Conservation (phyloP, 2,113 vertebrate genomes). For the Argyrosomus japonicus region DNA sequence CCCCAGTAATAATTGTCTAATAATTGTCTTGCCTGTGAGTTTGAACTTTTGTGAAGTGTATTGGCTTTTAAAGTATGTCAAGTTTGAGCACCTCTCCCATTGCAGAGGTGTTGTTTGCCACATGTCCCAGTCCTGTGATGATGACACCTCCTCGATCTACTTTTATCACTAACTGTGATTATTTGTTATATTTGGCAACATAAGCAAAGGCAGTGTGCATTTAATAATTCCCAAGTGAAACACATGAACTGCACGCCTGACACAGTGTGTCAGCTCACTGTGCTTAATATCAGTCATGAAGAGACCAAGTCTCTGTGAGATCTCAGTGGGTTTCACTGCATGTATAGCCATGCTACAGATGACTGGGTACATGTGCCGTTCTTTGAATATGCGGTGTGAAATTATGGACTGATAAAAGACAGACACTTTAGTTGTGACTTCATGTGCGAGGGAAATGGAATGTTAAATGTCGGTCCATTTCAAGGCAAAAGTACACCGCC, state of each 20-base stretch:
- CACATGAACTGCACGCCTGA: not conserved
- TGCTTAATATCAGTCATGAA: slow-evolving; percentile 14
- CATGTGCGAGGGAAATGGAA: not conserved
- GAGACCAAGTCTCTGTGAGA: not conserved
- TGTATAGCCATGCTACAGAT: slow-evolving; percentile 5
- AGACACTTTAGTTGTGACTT: not conserved
- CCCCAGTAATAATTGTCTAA: too few relatives aligned
- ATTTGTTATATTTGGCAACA: not conserved
- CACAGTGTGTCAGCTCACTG: not conserved
- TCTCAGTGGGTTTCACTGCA: not conserved
- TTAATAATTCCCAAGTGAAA: not conserved
- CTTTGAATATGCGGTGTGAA: slow-evolving; percentile 14
- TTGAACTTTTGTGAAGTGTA: too few relatives aligned
- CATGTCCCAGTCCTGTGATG: not conserved
- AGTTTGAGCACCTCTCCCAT: not conserved
- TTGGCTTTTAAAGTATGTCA: too few relatives aligned
- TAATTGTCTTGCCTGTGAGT: too few relatives aligned
- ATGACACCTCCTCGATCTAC: slow-evolving; percentile 22
- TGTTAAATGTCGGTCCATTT: not conserved
- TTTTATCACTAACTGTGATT: slow-evolving; percentile 2
- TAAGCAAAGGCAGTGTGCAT: not conserved
- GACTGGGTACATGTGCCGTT: not conserved
- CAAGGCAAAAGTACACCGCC: too few relatives aligned
- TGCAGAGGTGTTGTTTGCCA: slow-evolving; percentile 33
- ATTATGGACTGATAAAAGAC: slow-evolving; percentile 41